A percentile compares a stretch with the other conserved stretches of the same genome.
phyloP scores from a whole-genome alignment of 2,888 invertebrate genomes.

The Digitonthophagus gazella region DNA sequence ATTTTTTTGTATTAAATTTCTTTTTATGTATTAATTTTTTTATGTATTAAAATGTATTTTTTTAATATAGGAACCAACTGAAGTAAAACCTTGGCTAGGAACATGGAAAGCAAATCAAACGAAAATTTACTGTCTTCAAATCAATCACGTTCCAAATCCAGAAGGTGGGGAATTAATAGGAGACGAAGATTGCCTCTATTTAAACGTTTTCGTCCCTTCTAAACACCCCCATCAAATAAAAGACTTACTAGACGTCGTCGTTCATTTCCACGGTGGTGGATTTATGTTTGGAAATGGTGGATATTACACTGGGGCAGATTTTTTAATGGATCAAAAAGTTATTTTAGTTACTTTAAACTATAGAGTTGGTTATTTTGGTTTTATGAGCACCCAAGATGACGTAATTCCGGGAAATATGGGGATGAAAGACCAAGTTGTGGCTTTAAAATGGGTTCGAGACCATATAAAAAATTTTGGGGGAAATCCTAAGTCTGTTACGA shows the following conservation, averaged over 20 bases:
- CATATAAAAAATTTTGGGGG: constrained; percentile 68
- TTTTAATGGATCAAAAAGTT: constrained; percentile 61
- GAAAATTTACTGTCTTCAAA: constrained; percentile 20
- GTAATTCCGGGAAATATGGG: constrained; percentile 66
- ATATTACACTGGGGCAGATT: constrained; percentile 55
- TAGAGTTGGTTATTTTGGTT: constrained; percentile 65
- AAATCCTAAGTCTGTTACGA: constrained; percentile 62
- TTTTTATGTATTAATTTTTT: not conserved
- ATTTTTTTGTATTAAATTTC: too few species aligned
- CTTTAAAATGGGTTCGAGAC: constrained; percentile 63
- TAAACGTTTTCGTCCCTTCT: constrained; percentile 60
- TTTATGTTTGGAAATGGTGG: constrained; percentile 61
- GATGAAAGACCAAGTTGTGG: constrained; percentile 67
- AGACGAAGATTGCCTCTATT: constrained; percentile 61
- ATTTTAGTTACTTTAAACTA: constrained; percentile 66
- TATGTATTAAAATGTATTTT: not conserved
- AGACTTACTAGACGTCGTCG: constrained; percentile 56
- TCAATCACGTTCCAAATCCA: constrained; percentile 24
- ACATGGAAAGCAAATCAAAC: constrained; percentile 60
- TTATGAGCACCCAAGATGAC: constrained; percentile 68
- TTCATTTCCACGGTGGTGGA: constrained; percentile 62
- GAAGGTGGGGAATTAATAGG: constrained; percentile 48
- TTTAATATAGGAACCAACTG: constrained; percentile 52
- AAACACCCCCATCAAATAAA: constrained; percentile 29
- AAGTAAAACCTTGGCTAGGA: constrained; percentile 58